Evolutionary conservation across 2,888 invertebrate genomes (phyloP).

Genomic region (Nemotelus pantherinus): DNA sequence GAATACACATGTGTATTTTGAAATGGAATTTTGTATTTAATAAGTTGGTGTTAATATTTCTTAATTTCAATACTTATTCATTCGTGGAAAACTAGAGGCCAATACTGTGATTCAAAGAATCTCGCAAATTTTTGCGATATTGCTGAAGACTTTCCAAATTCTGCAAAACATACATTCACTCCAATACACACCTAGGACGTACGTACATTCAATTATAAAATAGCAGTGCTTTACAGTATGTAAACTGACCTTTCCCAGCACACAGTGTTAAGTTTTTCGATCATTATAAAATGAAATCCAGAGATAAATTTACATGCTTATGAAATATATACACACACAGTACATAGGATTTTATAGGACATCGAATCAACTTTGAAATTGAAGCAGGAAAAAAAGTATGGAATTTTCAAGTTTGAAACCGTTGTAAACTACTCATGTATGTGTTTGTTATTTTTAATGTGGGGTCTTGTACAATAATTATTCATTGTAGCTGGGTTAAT

Average conservation of each 20-base stretch:
- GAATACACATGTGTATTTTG: constrained; percentile 23
- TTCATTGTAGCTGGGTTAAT: neutral
- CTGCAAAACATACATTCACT: too few relatives aligned
- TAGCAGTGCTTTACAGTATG: neutral
- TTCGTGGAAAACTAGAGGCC: neutral
- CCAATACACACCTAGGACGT: neutral
- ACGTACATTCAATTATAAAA: neutral
- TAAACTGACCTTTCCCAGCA: neutral
- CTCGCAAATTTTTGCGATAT: neutral
- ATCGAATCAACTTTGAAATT: constrained; percentile 27
- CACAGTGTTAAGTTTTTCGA: neutral
- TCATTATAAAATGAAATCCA: too few relatives aligned
- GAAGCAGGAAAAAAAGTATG: neutral
- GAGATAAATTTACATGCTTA: neutral
- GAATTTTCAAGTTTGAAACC: constrained; percentile 1
- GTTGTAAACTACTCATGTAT: neutral
- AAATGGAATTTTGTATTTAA: neutral
- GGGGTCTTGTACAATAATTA: constrained; percentile 29
- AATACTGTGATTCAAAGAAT: constrained; percentile 27
- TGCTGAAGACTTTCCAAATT: neutral
- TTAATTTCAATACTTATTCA: too few relatives aligned
- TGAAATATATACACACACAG: neutral
- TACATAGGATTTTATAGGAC: neutral
- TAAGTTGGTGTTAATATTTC: too few relatives aligned
- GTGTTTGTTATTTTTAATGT: constrained; percentile 4